Percentiles rank a stretch among this genome's conserved stretches.
phyloP scores from a whole-genome alignment of 2,797 vertebrate species.

The Hyperoplus lanceolatus region DNA sequence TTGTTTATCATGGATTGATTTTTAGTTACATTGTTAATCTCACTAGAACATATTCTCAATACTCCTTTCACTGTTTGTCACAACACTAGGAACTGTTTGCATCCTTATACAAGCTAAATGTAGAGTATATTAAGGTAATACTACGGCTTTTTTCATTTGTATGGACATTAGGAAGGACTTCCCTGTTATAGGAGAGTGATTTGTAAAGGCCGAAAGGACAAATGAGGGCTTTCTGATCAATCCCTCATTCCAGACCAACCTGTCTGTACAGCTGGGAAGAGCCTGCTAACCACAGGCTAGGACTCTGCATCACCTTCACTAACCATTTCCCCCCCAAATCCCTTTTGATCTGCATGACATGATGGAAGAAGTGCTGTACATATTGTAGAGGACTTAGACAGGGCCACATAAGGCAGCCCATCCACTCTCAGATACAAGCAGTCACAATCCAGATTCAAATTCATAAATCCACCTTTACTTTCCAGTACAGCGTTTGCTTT shows the following conservation, averaged over 20 bases:
- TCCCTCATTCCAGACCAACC: slow-evolving; percentile 34
- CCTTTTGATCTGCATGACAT: slow-evolving; percentile 64
- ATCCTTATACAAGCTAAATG: background rate
- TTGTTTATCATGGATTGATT: background rate
- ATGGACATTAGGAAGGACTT: background rate
- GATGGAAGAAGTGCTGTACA: slow-evolving; percentile 16
- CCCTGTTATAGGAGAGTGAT: slow-evolving; percentile 3
- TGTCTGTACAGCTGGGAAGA: slow-evolving; percentile 47
- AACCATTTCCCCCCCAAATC: slow-evolving; percentile 47
- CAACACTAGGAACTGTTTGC: background rate
- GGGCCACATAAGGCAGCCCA: background rate
- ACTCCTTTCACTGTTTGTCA: background rate
- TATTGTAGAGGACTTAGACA: background rate
- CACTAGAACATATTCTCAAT: background rate
- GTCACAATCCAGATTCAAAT: no score
- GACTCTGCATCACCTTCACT: slow-evolving; percentile 62
- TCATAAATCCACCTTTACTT: background rate
- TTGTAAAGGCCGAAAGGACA: slow-evolving; percentile 34
- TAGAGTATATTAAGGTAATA: background rate
- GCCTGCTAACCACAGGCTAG: slow-evolving; percentile 51
- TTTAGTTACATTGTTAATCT: background rate
- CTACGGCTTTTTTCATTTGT: background rate
- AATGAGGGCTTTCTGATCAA: slow-evolving; percentile 54
- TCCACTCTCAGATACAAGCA: background rate
- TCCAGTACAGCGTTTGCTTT: background rate